A percentile compares a stretch with the other conserved stretches of the same genome.
These are phyloP conservation scores for Zaprionus tsacasi DNA, from an alignment of 1,140 invertebrate genomes.

Conservation along the genomic window DNA sequence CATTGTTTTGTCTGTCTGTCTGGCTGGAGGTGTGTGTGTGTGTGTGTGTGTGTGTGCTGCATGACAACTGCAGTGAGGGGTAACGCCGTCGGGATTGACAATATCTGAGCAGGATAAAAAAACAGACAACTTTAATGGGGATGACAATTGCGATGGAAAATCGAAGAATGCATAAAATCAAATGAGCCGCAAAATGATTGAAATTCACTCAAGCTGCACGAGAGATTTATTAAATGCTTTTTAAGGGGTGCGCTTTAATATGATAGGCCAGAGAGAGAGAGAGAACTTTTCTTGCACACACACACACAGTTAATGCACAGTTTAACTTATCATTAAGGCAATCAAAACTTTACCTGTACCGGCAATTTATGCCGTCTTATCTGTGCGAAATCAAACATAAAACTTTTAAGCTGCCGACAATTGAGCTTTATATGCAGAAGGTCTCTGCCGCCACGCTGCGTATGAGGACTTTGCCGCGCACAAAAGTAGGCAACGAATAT, in stretches of 20 bases:
- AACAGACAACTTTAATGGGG: slow-evolving; percentile 19
- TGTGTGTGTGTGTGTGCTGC: slow-evolving; percentile 14
- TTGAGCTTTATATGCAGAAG: slow-evolving; percentile 71
- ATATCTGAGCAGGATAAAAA: slow-evolving; percentile 22
- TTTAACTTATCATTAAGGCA: slow-evolving; percentile 73
- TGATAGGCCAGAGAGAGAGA: background rate
- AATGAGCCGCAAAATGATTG: slow-evolving; percentile 13
- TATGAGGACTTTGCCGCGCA: slow-evolving; percentile 9
- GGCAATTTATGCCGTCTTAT: slow-evolving; percentile 75
- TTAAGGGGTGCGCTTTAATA: background rate
- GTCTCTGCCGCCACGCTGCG: slow-evolving; percentile 14
- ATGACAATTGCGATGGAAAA: slow-evolving; percentile 25
- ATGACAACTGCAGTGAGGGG: slow-evolving; percentile 16
- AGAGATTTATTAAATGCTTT: slow-evolving; percentile 2
- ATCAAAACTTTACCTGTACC: slow-evolving; percentile 76
- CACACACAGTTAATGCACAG: slow-evolving; percentile 38
- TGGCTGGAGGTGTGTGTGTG: slow-evolving; percentile 3
- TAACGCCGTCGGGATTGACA: slow-evolving; percentile 19
- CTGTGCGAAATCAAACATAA: slow-evolving; percentile 75
- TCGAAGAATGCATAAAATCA: slow-evolving; percentile 11
- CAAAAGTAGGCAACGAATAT: slow-evolving; percentile 47
- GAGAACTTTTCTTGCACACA: slow-evolving; percentile 20
- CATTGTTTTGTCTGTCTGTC: slow-evolving; percentile 47
- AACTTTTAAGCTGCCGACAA: slow-evolving; percentile 78
- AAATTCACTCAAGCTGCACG: slow-evolving; percentile 4